phyloP scores from a whole-genome alignment of 1,140 invertebrate species.

The Drosophila lacteicornis region DNA sequence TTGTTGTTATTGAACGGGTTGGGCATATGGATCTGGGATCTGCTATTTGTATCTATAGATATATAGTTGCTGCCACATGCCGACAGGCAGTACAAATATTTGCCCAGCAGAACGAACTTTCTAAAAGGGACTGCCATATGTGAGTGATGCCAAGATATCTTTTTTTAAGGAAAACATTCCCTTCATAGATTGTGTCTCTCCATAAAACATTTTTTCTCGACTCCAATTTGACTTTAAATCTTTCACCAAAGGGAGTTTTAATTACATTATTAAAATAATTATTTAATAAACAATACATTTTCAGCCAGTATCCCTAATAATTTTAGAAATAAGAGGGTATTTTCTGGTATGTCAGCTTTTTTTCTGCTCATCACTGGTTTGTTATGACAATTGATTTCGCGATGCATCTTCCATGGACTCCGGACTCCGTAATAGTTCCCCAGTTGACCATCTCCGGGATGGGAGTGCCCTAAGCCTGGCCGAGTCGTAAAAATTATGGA shows the following conservation, averaged over 20 bases:
- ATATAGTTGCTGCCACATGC: slow-evolving; percentile 62
- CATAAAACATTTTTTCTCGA: too few relatives aligned
- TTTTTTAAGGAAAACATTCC: not conserved
- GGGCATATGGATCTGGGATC: slow-evolving; percentile 25
- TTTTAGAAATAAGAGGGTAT: too few relatives aligned
- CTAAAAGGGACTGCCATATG: slow-evolving; percentile 17
- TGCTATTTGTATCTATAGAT: slow-evolving; percentile 12
- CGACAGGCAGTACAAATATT: slow-evolving; percentile 71
- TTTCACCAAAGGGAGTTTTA: not conserved
- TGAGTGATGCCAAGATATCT: not conserved
- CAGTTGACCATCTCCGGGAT: slow-evolving; percentile 33
- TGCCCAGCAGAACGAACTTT: slow-evolving; percentile 45
- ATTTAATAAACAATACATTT: too few relatives aligned
- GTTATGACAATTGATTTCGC: slow-evolving; percentile 60
- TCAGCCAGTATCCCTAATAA: too few relatives aligned
- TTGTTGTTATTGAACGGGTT: slow-evolving; percentile 62
- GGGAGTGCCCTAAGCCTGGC: slow-evolving; percentile 21
- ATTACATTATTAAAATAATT: not conserved
- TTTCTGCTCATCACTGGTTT: not conserved
- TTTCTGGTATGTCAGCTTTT: too few relatives aligned
- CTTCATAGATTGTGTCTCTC: too few relatives aligned
- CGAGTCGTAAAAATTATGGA: slow-evolving; percentile 61
- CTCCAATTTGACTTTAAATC: not conserved
- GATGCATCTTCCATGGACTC: slow-evolving; percentile 37
- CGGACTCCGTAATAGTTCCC: slow-evolving; percentile 24